Percentiles rank a stretch among this genome's conserved stretches.
These are phyloP conservation scores for Mastacembelus armatus DNA, from an alignment of 2,797 vertebrate species.

Conservation along the genomic window DNA sequence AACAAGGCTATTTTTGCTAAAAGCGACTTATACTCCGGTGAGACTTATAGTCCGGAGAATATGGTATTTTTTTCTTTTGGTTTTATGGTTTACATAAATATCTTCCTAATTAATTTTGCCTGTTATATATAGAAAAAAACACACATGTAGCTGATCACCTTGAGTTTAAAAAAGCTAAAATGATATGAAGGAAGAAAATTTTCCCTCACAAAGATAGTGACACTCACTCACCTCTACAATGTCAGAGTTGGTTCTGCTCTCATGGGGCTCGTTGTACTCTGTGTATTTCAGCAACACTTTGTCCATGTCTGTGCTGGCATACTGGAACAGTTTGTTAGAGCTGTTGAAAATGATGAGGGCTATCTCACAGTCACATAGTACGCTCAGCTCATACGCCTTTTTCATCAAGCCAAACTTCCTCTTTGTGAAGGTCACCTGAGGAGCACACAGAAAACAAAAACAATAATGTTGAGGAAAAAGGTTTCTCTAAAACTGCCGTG, in stretches of 20 bases:
- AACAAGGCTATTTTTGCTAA: too few relatives aligned
- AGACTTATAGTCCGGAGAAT: too few relatives aligned
- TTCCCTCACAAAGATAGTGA: slow-evolving; percentile 36
- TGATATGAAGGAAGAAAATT: slow-evolving; percentile 16
- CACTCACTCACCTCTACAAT: slow-evolving; percentile 95
- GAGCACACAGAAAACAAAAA: slow-evolving; percentile 61
- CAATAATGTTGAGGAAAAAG: slow-evolving; percentile 21
- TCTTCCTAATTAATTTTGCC: neutral
- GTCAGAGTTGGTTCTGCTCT: slow-evolving; percentile 99
- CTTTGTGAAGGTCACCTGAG: slow-evolving; percentile 98
- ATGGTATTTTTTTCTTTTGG: too few relatives aligned
- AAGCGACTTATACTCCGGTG: too few relatives aligned
- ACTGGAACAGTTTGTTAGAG: slow-evolving; percentile 99
- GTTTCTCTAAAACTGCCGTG: slow-evolving; percentile 14
- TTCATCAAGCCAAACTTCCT: slow-evolving; percentile 99
- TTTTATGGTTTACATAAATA: neutral
- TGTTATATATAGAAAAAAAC: slow-evolving; percentile 11
- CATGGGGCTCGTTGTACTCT: slow-evolving; percentile 99
- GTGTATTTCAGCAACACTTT: slow-evolving; percentile 99
- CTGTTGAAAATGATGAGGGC: slow-evolving; percentile 99
- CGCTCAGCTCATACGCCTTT: slow-evolving; percentile 99
- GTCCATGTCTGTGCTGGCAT: slow-evolving; percentile 99
- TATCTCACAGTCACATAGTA: slow-evolving; percentile 99
- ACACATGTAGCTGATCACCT: neutral
- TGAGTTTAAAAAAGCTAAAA: slow-evolving; percentile 12